phyloP scores from a whole-genome alignment of 1,140 invertebrate species.

The silkworm (Bombyx mori) region DNA sequence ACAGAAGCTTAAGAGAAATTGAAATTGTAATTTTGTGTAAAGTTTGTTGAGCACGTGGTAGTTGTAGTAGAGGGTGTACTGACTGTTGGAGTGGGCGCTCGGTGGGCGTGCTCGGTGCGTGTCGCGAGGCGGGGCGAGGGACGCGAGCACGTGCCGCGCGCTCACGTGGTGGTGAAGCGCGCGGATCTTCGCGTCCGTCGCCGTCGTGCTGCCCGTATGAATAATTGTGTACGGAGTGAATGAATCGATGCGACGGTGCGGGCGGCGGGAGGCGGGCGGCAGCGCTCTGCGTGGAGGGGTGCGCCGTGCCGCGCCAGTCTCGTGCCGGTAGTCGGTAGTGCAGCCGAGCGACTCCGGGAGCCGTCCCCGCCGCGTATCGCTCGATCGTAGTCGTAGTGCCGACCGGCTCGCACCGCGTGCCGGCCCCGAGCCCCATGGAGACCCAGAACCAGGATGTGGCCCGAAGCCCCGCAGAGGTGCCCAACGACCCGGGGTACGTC shows the following conservation, averaged over 20 bases:
- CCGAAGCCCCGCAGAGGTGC: slow-evolving; percentile 86
- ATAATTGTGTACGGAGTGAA: slow-evolving; percentile 63
- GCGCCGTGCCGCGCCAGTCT: slow-evolving; percentile 75
- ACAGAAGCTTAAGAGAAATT: too few relatives aligned
- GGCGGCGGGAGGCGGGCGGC: slow-evolving; percentile 36
- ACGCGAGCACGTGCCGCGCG: slow-evolving; percentile 57
- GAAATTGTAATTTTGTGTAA: slow-evolving; percentile 7
- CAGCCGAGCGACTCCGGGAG: slow-evolving; percentile 77
- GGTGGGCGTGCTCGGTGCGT: slow-evolving; percentile 39
- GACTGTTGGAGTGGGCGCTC: slow-evolving; percentile 29
- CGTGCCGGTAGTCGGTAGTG: slow-evolving; percentile 83
- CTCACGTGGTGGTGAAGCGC: slow-evolving; percentile 53
- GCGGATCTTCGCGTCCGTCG: slow-evolving; percentile 27
- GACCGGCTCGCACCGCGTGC: slow-evolving; percentile 41
- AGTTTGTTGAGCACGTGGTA: neutral
- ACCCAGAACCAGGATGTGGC: slow-evolving; percentile 81
- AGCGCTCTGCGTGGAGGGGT: slow-evolving; percentile 54
- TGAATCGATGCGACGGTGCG: slow-evolving; percentile 59
- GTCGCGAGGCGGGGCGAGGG: slow-evolving; percentile 23
- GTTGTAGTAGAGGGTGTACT: neutral
- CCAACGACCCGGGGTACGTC: slow-evolving; percentile 91
- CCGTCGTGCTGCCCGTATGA: slow-evolving; percentile 53
- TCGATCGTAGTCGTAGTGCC: slow-evolving; percentile 73
- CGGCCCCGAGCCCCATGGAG: slow-evolving; percentile 74
- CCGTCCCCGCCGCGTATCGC: slow-evolving; percentile 75